Conservation (phyloP, 2,113 vertebrate genomes). For the Caloenas nicobarica region DNA sequence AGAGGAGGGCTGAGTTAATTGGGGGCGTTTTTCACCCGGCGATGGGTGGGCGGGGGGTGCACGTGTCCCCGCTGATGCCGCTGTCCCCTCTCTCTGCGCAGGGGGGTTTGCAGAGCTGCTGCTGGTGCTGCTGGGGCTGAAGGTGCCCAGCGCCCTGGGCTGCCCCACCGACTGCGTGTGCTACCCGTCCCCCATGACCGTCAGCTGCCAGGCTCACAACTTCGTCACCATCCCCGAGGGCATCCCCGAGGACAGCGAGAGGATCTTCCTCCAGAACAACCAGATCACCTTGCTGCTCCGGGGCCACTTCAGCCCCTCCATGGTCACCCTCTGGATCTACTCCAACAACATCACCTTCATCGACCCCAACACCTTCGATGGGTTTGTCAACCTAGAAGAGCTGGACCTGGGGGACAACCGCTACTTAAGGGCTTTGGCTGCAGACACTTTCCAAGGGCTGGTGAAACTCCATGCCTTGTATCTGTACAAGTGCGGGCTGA, state of each 20-base stretch:
- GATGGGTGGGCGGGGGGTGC: slow-evolving; percentile 23
- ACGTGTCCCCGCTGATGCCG: slow-evolving; percentile 41
- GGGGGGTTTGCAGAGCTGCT: slow-evolving; percentile 88
- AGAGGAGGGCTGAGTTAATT: slow-evolving; percentile 18
- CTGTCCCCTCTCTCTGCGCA: slow-evolving; percentile 69
- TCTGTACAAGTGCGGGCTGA: slow-evolving; percentile 92
- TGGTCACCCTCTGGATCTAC: slow-evolving; percentile 95
- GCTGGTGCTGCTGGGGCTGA: slow-evolving; percentile 85
- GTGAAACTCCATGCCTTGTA: slow-evolving; percentile 91
- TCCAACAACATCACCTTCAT: slow-evolving; percentile 98
- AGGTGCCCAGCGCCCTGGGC: slow-evolving; percentile 78
- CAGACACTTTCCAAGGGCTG: slow-evolving; percentile 93
- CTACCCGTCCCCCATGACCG: slow-evolving; percentile 94
- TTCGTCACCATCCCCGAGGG: slow-evolving; percentile 90
- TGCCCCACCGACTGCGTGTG: slow-evolving; percentile 95
- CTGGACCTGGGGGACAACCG: slow-evolving; percentile 96
- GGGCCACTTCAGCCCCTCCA: slow-evolving; percentile 92
- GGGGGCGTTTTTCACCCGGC: not conserved
- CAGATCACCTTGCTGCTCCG: slow-evolving; percentile 89
- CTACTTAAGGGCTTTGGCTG: slow-evolving; percentile 85
- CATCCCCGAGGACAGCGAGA: slow-evolving; percentile 92
- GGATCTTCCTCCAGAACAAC: slow-evolving; percentile 97
- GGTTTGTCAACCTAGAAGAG: slow-evolving; percentile 92
- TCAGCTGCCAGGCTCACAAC: slow-evolving; percentile 97
- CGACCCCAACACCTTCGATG: slow-evolving; percentile 90